phyloP scores from a whole-genome alignment of 2,888 invertebrate species.

The Auanema sp. region DNA sequence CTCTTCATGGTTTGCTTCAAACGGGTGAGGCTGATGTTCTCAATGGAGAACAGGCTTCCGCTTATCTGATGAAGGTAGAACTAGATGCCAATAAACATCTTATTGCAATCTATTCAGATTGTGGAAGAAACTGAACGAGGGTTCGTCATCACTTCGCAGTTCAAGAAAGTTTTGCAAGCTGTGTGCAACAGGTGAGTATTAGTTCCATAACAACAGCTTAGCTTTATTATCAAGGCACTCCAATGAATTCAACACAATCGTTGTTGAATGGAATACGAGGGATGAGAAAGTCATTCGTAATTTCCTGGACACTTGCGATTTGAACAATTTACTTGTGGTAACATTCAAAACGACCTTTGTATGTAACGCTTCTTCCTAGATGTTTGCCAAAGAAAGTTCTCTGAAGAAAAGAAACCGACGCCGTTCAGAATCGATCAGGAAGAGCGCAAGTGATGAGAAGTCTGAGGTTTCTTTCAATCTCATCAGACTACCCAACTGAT shows the following conservation, averaged over 20 bases:
- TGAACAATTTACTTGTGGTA: conserved; percentile 19
- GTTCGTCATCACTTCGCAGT: background rate
- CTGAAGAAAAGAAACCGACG: too few species aligned
- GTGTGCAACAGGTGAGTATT: background rate
- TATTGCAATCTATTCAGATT: background rate
- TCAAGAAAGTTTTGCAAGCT: background rate
- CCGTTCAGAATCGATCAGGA: too few species aligned
- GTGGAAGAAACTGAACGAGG: background rate
- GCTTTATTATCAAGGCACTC: conserved; percentile 25
- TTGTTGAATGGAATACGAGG: conserved; percentile 30
- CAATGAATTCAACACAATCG: conserved; percentile 33
- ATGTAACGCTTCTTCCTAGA: background rate
- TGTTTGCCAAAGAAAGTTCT: too few species aligned
- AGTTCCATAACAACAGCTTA: background rate
- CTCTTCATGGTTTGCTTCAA: background rate
- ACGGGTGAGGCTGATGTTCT: conserved; percentile 1
- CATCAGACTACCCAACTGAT: background rate
- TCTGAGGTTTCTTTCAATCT: background rate
- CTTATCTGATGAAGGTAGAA: conserved; percentile 8
- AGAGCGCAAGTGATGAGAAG: background rate
- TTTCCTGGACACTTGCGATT: conserved; percentile 17
- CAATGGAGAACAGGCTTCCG: conserved; percentile 6
- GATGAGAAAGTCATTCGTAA: conserved; percentile 24
- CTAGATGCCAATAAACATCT: background rate
- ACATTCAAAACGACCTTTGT: background rate